Evolutionary conservation across 2,888 invertebrate genomes (phyloP).

Genomic region (Drosophila greeni): DNA sequence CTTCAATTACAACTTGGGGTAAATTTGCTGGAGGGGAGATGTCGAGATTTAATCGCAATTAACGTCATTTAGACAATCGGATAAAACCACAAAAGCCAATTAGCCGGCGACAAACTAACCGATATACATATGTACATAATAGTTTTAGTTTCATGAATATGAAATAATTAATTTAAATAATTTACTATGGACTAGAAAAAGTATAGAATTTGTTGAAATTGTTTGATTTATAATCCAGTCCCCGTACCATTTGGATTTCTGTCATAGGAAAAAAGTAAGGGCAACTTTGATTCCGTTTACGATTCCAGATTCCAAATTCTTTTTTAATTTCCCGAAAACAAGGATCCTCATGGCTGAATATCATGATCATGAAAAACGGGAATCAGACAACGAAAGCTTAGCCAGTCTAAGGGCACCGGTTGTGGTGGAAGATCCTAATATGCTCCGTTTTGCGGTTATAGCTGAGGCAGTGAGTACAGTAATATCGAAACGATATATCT

Average conservation of each 20-base stretch:
- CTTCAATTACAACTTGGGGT: constrained; percentile 25
- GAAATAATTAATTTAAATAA: no score
- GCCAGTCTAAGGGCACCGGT: background rate
- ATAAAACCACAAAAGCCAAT: constrained; percentile 56
- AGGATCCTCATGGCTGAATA: background rate
- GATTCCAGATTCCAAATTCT: background rate
- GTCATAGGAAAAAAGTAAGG: background rate
- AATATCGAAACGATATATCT: background rate
- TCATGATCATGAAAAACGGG: background rate
- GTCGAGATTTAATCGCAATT: constrained; percentile 35
- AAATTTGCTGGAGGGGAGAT: constrained; percentile 14
- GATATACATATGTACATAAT: background rate
- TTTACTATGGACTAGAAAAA: background rate
- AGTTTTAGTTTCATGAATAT: background rate
- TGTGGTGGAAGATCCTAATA: background rate
- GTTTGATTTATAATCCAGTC: background rate
- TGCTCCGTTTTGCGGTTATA: constrained; percentile 1
- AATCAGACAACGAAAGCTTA: background rate
- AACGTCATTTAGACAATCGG: constrained; percentile 52
- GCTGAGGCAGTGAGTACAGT: background rate
- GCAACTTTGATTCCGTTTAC: background rate
- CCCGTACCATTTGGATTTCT: background rate
- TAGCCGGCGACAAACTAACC: constrained; percentile 34
- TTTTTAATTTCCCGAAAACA: no score
- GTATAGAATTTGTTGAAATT: background rate